Conservation (phyloP, 2,888 invertebrate genomes). For the Epiblema foenella region DNA sequence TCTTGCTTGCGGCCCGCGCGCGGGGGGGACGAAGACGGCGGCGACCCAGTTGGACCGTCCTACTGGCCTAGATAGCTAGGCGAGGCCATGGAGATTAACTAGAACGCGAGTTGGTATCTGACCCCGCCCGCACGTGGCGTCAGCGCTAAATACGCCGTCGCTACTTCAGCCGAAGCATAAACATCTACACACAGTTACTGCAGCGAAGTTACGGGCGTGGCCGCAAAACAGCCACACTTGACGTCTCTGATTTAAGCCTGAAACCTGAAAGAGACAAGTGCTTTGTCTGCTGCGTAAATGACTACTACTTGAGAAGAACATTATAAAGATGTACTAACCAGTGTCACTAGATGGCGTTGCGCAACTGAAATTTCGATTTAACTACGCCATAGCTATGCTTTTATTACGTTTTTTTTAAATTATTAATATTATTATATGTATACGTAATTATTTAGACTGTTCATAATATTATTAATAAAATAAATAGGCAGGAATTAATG, state of each 20-base stretch:
- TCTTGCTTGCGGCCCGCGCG: background rate
- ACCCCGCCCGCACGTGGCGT: slow-evolving; percentile 30
- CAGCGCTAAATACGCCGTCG: slow-evolving; percentile 27
- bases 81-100: slow-evolving; percentile 39
- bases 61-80: slow-evolving; percentile 37
- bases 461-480: no score
- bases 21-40: slow-evolving; percentile 22
- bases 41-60: slow-evolving; percentile 38
- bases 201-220: background rate
- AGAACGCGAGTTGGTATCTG: slow-evolving; percentile 37
- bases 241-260: background rate
- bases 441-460: no score
- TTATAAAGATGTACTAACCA: background rate
- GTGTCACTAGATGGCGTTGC: background rate
- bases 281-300: background rate
- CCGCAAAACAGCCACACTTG: background rate
- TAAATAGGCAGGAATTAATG: no score
- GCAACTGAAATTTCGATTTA: no score
- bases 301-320: background rate
- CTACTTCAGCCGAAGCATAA: slow-evolving; percentile 2
- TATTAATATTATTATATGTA: no score
- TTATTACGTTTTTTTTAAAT: no score
- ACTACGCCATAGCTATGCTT: no score
- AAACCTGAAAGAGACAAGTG: background rate
- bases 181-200: background rate